Percentiles rank a stretch among this genome's conserved stretches.
Evolutionary conservation across 1,140 invertebrate genomes (phyloP).

Genomic region (Eulimnadia texana): DNA sequence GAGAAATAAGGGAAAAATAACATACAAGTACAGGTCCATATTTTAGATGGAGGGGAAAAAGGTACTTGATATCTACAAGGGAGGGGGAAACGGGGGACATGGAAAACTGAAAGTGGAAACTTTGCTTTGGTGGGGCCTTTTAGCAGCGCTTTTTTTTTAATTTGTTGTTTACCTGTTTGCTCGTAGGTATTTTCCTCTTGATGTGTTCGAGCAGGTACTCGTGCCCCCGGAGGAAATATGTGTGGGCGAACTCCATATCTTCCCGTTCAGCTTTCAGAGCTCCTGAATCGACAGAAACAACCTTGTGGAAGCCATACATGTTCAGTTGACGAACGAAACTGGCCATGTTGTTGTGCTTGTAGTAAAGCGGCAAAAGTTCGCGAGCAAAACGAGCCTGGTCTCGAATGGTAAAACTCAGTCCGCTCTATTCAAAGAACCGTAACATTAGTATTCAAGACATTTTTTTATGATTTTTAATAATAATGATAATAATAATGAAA

Average conservation of each 20-base stretch:
- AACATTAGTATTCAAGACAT: slow-evolving; percentile 21
- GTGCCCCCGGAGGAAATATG: slow-evolving; percentile 73
- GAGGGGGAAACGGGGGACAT: no score
- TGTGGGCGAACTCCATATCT: slow-evolving; percentile 92
- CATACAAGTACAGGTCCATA: no score
- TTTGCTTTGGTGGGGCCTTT: no score
- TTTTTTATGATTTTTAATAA: neutral
- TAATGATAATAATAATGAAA: neutral
- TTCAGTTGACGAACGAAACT: slow-evolving; percentile 96
- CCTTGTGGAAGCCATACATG: slow-evolving; percentile 99
- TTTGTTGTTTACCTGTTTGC: slow-evolving; percentile 18
- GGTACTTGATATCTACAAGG: no score
- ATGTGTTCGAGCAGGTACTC: slow-evolving; percentile 75
- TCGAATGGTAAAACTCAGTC: slow-evolving; percentile 83
- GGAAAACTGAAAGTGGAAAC: no score
- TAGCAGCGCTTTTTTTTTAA: slow-evolving; percentile 20
- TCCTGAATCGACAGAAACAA: slow-evolving; percentile 75
- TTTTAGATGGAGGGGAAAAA: no score
- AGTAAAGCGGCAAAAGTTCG: slow-evolving; percentile 82
- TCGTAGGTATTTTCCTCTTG: slow-evolving; percentile 54
- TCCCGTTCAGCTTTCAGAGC: slow-evolving; percentile 67
- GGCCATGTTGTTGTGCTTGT: slow-evolving; percentile 99
- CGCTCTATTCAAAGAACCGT: slow-evolving; percentile 47
- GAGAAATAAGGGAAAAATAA: no score
- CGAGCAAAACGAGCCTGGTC: slow-evolving; percentile 86